Conservation (phyloP, 2,888 invertebrate genomes). For the Lepidocyrtoides sp. region DNA sequence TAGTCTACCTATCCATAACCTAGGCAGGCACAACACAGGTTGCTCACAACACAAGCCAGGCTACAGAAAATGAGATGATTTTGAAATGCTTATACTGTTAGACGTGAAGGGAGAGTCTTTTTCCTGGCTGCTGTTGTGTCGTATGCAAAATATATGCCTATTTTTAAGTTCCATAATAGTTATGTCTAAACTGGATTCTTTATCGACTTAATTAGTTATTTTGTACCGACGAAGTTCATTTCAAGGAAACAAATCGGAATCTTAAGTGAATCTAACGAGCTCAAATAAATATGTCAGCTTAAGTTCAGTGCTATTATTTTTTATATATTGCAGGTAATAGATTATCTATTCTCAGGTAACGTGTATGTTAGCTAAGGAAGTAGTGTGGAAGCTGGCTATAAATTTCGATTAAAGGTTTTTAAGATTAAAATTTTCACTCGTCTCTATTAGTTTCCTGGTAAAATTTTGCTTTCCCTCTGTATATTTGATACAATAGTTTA, state of each 20-base stretch:
- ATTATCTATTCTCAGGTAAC: no score
- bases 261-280: conserved; percentile 38
- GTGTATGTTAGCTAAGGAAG: no score
- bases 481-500: no score
- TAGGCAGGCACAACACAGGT: no score
- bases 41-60: conserved; percentile 40
- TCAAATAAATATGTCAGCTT: no score
- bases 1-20: conserved; percentile 18
- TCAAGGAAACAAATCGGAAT: neutral
- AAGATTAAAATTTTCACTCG: no score
- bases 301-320: no score
- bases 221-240: neutral
- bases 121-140: neutral
- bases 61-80: conserved; percentile 49
- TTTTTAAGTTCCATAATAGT: neutral
- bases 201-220: neutral
- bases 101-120: neutral
- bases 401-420: no score
- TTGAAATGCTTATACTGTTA: neutral
- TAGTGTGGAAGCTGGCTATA: no score
- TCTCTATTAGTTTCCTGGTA: no score
- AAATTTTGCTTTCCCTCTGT: no score
- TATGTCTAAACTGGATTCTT: neutral
- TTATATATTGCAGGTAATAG: no score
- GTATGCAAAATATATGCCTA: neutral